Evolutionary conservation across 2,888 invertebrate species (phyloP).

Genomic region (Tiliacea aurago): DNA sequence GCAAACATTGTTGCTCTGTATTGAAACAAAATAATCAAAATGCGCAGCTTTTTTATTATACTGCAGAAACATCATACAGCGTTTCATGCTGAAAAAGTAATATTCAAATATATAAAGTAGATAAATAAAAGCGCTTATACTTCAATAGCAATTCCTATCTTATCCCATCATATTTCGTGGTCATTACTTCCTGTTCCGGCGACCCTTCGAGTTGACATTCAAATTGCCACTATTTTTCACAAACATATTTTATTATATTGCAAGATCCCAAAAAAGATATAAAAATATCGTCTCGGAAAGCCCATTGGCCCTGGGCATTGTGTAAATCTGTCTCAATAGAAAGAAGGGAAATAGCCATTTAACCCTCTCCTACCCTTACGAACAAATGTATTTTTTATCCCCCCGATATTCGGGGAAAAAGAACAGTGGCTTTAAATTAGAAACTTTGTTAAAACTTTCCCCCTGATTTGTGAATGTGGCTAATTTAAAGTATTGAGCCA

Average conservation of each 20-base stretch:
- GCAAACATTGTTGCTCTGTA: not conserved
- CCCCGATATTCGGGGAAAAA: conserved; percentile 70
- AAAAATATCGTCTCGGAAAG: conserved; percentile 75
- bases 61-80: not conserved
- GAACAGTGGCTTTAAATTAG: conserved; percentile 63
- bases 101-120: conserved; percentile 11
- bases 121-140: conserved; percentile 30
- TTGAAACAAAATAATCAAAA: not conserved
- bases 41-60: too few species aligned
- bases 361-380: conserved; percentile 77
- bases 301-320: conserved; percentile 77
- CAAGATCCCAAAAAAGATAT: conserved; percentile 80
- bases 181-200: conserved; percentile 57
- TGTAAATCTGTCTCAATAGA: conserved; percentile 81
- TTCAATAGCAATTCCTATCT: conserved; percentile 45
- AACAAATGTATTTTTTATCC: conserved; percentile 76
- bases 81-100: not conserved
- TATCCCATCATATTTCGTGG: conserved; percentile 53
- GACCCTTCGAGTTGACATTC: conserved; percentile 62
- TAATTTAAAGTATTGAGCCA: conserved; percentile 59
- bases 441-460: conserved; percentile 62
- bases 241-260: conserved; percentile 74
- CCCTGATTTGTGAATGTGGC: conserved; percentile 66
- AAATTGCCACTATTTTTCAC: conserved; percentile 69
- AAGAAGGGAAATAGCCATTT: conserved; percentile 80